Evolutionary conservation across 2,797 vertebrate genomes (phyloP), one percentile per base, ranked within the genome.

Genomic region (Apogon hyalosoma): DNA sequence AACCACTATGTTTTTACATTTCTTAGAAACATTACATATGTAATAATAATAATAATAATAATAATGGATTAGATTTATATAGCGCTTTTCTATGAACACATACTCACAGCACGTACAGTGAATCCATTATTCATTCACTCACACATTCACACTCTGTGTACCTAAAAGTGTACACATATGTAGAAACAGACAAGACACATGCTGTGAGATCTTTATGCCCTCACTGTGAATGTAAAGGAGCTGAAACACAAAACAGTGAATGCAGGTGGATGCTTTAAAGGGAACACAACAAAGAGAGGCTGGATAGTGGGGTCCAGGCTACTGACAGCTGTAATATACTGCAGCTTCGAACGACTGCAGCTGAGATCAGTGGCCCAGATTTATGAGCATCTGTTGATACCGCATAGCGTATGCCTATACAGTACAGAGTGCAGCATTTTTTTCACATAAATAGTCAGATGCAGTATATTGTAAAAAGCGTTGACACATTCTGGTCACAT

Each of bases 311-410:
- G 39, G 14, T 50, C 66, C 33, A 14, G 59, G 14, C 6, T 14
- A 66, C 43, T 47, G 82, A 74, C 73, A 51, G 63, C 66, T 58
- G 54, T 53, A 18, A 82, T 61, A 63, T 69, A 79, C 75, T 43
- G 63, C 73, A 68, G 68, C 79, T 46, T 1, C 61, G 74, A 67
- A 18, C 38, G 18, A 39, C 73, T 58, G 69, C 75, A 62, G 75
- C 74, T 39, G 14, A 51, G 50, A 79, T 46, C 74, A 43, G 63
- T 54, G 68, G 61, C 46, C 73, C 31, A 60, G 75, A 88, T 89
- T 86, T 88, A 82, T 55, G 54, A 54, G 31, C 54, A 42, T 58
- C 72, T 84, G 84, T 73, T 76, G 70, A 63, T 70, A 46, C 82
- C 13, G 40, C 75, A 57, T 59, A 65, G n/a, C 60, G 41, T 28